These are phyloP conservation scores for Ictalurus furcatus DNA, from an alignment of 2,113 vertebrate genomes.

Conservation along the genomic window DNA sequence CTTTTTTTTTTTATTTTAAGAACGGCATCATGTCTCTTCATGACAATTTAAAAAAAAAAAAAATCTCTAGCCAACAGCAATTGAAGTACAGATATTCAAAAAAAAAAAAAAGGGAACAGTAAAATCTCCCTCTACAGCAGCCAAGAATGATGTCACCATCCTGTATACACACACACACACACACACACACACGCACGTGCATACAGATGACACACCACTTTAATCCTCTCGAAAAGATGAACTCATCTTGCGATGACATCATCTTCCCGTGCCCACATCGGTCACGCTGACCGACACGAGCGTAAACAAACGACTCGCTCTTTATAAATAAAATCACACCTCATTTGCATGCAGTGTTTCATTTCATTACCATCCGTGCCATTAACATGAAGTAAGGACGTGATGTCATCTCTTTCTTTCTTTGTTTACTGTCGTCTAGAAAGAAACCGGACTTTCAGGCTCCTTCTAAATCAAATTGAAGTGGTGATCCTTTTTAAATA, in stretches of 20 bases:
- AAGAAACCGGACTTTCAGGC: not conserved
- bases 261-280: slow-evolving; percentile 26
- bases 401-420: not conserved
- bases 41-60: not conserved
- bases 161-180: not conserved
- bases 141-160: slow-evolving; percentile 49
- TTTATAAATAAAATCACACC: not conserved
- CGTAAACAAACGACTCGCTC: not conserved
- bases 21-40: no score
- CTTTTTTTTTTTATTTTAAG: not conserved
- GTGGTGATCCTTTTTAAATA: no score
- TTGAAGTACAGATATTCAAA: not conserved
- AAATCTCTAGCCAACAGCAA: not conserved
- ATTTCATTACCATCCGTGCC: not conserved
- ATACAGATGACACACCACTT: slow-evolving; percentile 18
- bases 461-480: no score
- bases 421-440: not conserved
- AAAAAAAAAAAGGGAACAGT: slow-evolving; percentile 4
- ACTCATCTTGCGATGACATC: slow-evolving; percentile 43
- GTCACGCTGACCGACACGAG: not conserved
- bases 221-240: slow-evolving; percentile 37
- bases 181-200: not conserved
- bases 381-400: not conserved
- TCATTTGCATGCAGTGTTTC: not conserved
- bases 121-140: slow-evolving; percentile 11